phyloP scores from a whole-genome alignment of 2,113 vertebrate species.

The Gasterosteus nipponicus region DNA sequence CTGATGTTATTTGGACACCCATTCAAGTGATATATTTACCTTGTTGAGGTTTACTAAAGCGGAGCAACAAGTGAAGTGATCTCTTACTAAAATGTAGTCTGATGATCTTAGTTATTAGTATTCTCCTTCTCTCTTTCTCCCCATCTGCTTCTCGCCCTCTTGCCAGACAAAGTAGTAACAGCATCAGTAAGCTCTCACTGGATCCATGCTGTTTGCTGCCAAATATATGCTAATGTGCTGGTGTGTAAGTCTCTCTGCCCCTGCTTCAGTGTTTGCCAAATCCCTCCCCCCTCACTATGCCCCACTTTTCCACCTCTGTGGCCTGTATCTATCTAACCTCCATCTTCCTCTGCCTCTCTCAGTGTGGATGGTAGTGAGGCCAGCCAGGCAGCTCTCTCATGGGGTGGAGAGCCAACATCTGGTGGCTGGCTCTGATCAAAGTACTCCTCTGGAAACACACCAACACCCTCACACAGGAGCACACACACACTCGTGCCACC shows the following conservation, averaged over 20 bases:
- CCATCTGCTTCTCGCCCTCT: slow-evolving; percentile 57
- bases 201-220: slow-evolving; percentile 54
- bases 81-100: slow-evolving; percentile 29
- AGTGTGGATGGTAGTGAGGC: slow-evolving; percentile 52
- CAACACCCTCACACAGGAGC: slow-evolving; percentile 38
- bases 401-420: slow-evolving; percentile 77
- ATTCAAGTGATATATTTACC: background rate
- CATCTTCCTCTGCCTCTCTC: slow-evolving; percentile 39
- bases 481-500: slow-evolving; percentile 38
- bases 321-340: slow-evolving; percentile 60
- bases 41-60: slow-evolving; percentile 13
- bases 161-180: slow-evolving; percentile 63
- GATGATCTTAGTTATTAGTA: slow-evolving; percentile 56
- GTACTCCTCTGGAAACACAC: slow-evolving; percentile 73
- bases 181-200: slow-evolving; percentile 58
- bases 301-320: slow-evolving; percentile 55
- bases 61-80: slow-evolving; percentile 45
- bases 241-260: slow-evolving; percentile 50
- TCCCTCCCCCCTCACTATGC: slow-evolving; percentile 39
- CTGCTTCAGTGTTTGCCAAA: slow-evolving; percentile 43
- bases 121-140: slow-evolving; percentile 47
- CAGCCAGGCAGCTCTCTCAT: slow-evolving; percentile 69
- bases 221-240: slow-evolving; percentile 72
- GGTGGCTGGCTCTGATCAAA: slow-evolving; percentile 78
- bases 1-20: background rate